Evolutionary conservation across 2,113 vertebrate genomes (phyloP).

Genomic region (Cyprinus carpio): DNA sequence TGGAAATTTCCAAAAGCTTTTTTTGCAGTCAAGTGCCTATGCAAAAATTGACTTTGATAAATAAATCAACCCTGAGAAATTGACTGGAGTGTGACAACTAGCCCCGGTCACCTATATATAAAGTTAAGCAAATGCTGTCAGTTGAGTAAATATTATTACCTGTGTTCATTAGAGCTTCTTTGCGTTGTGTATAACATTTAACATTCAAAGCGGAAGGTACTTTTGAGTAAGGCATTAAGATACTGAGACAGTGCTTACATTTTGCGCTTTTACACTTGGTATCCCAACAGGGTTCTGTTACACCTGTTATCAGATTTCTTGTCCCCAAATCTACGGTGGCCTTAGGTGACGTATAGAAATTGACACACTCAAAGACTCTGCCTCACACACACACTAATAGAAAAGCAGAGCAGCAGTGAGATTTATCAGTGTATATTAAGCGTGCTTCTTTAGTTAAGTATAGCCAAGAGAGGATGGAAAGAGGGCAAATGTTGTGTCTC

Average conservation of each 20-base stretch:
- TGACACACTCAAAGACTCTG: neutral
- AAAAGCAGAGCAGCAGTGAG: neutral
- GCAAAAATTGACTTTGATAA: neutral
- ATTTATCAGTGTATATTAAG: conserved; percentile 1
- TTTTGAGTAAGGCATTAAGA: conserved; percentile 15
- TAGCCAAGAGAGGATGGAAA: conserved; percentile 9
- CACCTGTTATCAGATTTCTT: conserved; percentile 13
- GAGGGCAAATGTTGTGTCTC: conserved; percentile 51
- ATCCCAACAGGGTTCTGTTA: neutral
- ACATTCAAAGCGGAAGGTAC: conserved; percentile 25
- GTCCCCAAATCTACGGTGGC: conserved; percentile 25
- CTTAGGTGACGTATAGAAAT: neutral
- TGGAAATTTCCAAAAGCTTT: neutral
- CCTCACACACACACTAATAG: neutral
- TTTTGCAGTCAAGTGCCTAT: neutral
- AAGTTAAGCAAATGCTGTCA: conserved; percentile 21
- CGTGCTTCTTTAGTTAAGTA: neutral
- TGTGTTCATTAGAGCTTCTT: neutral
- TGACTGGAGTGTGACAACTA: conserved; percentile 10
- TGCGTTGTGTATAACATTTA: conserved; percentile 22
- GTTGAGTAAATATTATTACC: conserved; percentile 30
- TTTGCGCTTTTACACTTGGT: neutral
- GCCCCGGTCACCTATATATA: neutral
- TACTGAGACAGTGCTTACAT: conserved; percentile 1
- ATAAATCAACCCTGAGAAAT: neutral